Evolutionary conservation across 2,888 invertebrate species (phyloP).

Genomic region (Cordilura impudica): DNA sequence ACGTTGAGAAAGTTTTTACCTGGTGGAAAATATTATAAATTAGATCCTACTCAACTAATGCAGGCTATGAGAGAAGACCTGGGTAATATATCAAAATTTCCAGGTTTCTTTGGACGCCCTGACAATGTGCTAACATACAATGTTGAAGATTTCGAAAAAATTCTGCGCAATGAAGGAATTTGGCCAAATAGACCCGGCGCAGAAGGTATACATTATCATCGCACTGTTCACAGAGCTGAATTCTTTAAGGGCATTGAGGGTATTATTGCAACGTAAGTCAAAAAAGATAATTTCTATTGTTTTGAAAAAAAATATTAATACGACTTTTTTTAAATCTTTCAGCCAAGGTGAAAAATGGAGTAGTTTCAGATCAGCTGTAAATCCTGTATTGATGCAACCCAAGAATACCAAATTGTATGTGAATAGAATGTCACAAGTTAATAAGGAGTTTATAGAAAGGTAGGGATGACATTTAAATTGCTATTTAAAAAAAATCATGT

Average conservation of each 20-base stretch:
- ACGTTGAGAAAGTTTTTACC: slow-evolving; percentile 66
- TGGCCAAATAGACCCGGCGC: slow-evolving; percentile 78
- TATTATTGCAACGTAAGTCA: slow-evolving; percentile 65
- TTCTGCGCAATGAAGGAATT: slow-evolving; percentile 78
- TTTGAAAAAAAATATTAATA: not conserved
- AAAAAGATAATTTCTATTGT: not conserved
- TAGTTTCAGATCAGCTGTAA: slow-evolving; percentile 82
- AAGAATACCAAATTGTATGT: slow-evolving; percentile 80
- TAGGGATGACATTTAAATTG: slow-evolving; percentile 70
- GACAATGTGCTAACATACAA: slow-evolving; percentile 77
- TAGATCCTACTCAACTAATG: slow-evolving; percentile 61
- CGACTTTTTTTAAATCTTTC: not conserved
- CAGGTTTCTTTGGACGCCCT: slow-evolving; percentile 63
- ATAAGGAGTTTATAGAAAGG: slow-evolving; percentile 75
- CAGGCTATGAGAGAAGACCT: slow-evolving; percentile 57
- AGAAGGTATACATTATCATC: slow-evolving; percentile 76
- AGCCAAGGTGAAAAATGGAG: slow-evolving; percentile 82
- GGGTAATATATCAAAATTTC: slow-evolving; percentile 13
- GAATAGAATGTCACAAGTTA: slow-evolving; percentile 79
- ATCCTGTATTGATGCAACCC: slow-evolving; percentile 83
- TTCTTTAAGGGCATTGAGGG: slow-evolving; percentile 66
- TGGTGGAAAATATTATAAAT: slow-evolving; percentile 68
- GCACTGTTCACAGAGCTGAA: slow-evolving; percentile 67
- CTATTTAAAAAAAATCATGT: no score
- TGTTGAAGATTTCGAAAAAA: slow-evolving; percentile 79